phyloP scores from a whole-genome alignment of 2,113 vertebrate species.

The Thalassarche chlororhynchos region DNA sequence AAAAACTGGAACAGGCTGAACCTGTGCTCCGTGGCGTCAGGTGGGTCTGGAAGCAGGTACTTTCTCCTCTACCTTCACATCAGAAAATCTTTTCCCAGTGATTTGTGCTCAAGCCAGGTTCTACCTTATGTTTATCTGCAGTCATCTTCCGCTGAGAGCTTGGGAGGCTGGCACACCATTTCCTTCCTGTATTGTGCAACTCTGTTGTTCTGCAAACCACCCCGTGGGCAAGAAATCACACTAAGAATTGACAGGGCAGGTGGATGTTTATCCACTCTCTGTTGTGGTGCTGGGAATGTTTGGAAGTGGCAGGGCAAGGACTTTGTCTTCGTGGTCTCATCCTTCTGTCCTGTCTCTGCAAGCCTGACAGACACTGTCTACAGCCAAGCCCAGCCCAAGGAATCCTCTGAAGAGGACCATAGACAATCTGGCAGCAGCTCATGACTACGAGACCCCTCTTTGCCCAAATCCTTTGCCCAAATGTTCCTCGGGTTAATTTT shows the following conservation, averaged over 20 bases:
- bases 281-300: not conserved
- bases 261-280: not conserved
- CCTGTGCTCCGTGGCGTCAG: not conserved
- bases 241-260: not conserved
- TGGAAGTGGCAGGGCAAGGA: not conserved
- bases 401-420: not conserved
- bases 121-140: not conserved
- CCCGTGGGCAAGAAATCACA: not conserved
- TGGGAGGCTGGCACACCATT: not conserved
- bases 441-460: not conserved
- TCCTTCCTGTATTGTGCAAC: not conserved
- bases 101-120: not conserved
- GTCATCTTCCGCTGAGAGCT: not conserved
- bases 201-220: not conserved
- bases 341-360: not conserved
- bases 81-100: not conserved
- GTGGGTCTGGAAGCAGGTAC: not conserved
- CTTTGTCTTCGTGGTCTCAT: not conserved
- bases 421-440: not conserved
- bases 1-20: not conserved
- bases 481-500: not conserved
- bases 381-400: not conserved
- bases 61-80: not conserved
- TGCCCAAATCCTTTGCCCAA: not conserved
- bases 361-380: not conserved